Percentiles rank a stretch among this genome's conserved stretches.
phyloP scores from a whole-genome alignment of 2,888 invertebrate genomes.

The Eilema griseolum region DNA sequence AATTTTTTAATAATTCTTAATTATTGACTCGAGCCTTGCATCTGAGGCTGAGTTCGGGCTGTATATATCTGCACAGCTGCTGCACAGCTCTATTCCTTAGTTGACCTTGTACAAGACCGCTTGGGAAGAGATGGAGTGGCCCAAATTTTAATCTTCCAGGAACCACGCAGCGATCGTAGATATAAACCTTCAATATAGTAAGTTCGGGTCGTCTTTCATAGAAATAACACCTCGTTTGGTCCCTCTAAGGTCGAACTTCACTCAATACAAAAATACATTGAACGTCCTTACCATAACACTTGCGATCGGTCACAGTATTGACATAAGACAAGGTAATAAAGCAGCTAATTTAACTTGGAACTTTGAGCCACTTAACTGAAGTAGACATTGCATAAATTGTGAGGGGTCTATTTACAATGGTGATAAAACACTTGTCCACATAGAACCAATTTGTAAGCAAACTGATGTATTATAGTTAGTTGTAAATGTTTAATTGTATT shows the following conservation, averaged over 20 bases:
- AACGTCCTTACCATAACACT: conserved; percentile 55
- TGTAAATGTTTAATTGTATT: neutral
- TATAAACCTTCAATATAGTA: neutral
- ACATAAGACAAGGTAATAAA: conserved; percentile 52
- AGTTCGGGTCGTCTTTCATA: neutral
- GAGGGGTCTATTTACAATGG: conserved; percentile 24
- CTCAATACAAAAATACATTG: neutral
- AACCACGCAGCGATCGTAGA: too few species aligned
- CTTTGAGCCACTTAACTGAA: conserved; percentile 16
- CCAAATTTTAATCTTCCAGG: too few species aligned
- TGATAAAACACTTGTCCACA: conserved; percentile 39
- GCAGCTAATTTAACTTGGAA: conserved; percentile 36
- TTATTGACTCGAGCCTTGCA: too few species aligned
- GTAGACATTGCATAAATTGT: conserved; percentile 3
- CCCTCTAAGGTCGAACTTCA: neutral
- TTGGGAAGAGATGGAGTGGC: too few species aligned
- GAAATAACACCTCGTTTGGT: neutral
- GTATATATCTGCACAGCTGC: too few species aligned
- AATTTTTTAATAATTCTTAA: too few species aligned
- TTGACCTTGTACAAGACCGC: too few species aligned
- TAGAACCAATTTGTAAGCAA: conserved; percentile 21
- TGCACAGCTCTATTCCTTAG: too few species aligned
- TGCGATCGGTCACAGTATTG: conserved; percentile 53
- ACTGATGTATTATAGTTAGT: conserved; percentile 1
- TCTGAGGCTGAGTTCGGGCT: too few species aligned